Conservation (phyloP, 2,797 vertebrate genomes). For the Astyanax mexicanus region DNA sequence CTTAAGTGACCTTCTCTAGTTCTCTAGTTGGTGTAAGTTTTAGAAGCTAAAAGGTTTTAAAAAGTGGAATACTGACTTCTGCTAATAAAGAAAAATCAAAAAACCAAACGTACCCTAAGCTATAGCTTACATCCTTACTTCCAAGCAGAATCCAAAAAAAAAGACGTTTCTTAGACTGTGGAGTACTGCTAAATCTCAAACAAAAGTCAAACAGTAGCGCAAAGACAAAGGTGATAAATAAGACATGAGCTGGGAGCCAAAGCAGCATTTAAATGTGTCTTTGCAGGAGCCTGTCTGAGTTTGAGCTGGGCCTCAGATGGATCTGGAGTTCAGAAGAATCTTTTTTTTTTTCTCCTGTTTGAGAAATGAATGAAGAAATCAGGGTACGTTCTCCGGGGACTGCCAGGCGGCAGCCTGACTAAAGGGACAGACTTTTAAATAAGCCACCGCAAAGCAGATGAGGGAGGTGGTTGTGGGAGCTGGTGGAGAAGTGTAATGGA, state of each 20-base stretch:
- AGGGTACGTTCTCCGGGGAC: not conserved
- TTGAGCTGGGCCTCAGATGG: not conserved
- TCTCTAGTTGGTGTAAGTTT: too few relatives aligned
- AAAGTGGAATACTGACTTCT: too few relatives aligned
- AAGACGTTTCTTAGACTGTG: not conserved
- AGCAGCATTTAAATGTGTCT: constrained; percentile 25
- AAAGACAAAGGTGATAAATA: constrained; percentile 45
- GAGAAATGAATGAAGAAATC: constrained; percentile 15
- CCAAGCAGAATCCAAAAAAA: not conserved
- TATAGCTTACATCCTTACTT: not conserved
- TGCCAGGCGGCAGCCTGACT: constrained; percentile 16
- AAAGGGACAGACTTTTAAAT: constrained; percentile 30
- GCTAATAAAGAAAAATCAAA: too few relatives aligned
- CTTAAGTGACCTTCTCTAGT: too few relatives aligned
- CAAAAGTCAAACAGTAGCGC: not conserved
- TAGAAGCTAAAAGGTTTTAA: too few relatives aligned
- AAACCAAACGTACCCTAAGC: too few relatives aligned
- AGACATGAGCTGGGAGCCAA: constrained; percentile 22
- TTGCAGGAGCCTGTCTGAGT: too few relatives aligned
- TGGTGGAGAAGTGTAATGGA: constrained; percentile 26
- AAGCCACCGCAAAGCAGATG: constrained; percentile 1
- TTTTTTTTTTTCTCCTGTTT: too few relatives aligned
- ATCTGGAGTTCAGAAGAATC: not conserved
- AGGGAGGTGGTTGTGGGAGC: not conserved
- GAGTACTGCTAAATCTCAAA: not conserved